phyloP scores from a whole-genome alignment of 2,113 vertebrate species.

The Lucifuga dentata region DNA sequence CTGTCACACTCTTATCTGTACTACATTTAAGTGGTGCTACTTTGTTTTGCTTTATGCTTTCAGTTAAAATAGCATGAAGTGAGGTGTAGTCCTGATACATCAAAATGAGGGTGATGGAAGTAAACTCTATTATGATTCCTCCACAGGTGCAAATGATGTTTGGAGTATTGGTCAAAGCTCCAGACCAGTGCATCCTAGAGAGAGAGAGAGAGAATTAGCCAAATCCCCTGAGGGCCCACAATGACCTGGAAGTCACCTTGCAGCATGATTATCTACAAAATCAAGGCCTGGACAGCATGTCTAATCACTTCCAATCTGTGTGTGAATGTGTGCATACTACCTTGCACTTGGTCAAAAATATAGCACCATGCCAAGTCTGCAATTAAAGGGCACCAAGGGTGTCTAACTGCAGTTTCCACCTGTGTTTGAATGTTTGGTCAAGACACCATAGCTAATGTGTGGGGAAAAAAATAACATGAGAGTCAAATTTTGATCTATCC shows the following conservation, averaged over 20 bases:
- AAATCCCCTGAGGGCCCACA: not conserved
- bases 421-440: not conserved
- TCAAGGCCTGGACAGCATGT: conserved; percentile 19
- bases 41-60: not conserved
- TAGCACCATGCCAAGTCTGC: conserved; percentile 13
- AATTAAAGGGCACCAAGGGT: conserved; percentile 9
- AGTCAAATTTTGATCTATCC: conserved; percentile 8
- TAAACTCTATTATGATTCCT: conserved; percentile 1
- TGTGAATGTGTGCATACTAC: not conserved
- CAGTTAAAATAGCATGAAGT: too few relatives aligned
- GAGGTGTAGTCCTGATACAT: not conserved
- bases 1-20: not conserved
- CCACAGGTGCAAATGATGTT: conserved; percentile 7
- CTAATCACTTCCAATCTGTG: conserved; percentile 26
- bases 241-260: conserved; percentile 15
- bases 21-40: not conserved
- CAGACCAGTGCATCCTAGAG: conserved; percentile 18
- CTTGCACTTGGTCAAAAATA: conserved; percentile 1
- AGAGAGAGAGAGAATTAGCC: conserved; percentile 19
- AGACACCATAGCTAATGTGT: not conserved
- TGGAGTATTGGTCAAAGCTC: conserved; percentile 18
- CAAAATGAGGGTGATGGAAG: not conserved
- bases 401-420: conserved; percentile 14
- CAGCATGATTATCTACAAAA: conserved; percentile 24
- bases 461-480: not conserved